Evolutionary conservation across 2,113 vertebrate species (phyloP).

Genomic region (Actinemys pallida): DNA sequence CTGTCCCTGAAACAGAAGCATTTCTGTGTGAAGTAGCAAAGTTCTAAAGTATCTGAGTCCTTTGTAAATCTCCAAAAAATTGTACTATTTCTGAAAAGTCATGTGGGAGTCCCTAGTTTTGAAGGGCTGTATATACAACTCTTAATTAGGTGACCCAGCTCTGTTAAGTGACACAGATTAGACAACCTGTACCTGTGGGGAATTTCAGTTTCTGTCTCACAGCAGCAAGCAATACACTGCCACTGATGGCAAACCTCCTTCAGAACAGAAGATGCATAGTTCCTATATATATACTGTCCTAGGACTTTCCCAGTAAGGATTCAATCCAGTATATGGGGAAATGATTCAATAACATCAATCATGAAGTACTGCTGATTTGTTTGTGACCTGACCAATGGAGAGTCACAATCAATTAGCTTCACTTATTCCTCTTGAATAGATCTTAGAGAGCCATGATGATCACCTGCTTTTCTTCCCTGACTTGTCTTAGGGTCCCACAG

Average conservation of each 20-base stretch:
- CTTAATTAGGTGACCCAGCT: neutral
- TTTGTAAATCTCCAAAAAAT: neutral
- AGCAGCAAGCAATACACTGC: neutral
- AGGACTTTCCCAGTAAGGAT: neutral
- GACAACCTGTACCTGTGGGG: neutral
- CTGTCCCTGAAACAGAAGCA: neutral
- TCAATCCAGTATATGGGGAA: neutral
- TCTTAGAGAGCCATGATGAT: neutral
- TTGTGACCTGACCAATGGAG: neutral
- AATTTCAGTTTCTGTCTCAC: neutral
- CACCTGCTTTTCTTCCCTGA: neutral
- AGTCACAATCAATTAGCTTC: neutral
- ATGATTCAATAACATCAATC: neutral
- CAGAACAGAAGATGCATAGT: neutral
- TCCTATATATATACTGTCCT: neutral
- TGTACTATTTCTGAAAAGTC: neutral
- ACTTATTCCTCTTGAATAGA: accelerated
- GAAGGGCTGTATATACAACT: neutral
- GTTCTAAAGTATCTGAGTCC: neutral
- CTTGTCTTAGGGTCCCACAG: neutral
- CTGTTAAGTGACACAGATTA: neutral
- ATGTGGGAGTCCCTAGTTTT: neutral
- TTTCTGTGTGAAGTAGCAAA: neutral
- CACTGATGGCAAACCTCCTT: neutral
- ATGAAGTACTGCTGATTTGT: neutral